A percentile compares a stretch with the other conserved stretches of the same genome.
Conservation (phyloP, 2,113 vertebrate species). For the Bolborhynchus lineola region DNA sequence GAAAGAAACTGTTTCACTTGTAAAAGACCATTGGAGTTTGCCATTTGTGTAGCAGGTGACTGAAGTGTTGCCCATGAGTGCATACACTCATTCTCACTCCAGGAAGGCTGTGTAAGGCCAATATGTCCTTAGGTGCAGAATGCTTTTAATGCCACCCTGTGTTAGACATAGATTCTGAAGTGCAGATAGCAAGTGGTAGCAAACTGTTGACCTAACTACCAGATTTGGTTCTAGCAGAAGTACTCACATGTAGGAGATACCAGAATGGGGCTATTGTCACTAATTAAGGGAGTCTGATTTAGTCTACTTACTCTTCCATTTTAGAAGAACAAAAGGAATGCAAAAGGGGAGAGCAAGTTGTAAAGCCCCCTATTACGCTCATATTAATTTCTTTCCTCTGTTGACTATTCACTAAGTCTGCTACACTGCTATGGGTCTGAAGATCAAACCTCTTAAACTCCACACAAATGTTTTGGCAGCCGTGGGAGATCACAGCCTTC, state of each 20-base stretch:
- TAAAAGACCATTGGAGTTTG: accelerated
- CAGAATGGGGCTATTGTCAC: not conserved
- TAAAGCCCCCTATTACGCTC: not conserved
- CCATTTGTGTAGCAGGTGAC: not conserved
- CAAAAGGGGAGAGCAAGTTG: not conserved
- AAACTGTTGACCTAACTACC: not conserved
- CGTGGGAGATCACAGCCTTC: not conserved
- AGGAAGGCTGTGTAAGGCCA: not conserved
- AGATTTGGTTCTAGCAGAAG: not conserved
- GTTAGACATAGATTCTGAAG: not conserved
- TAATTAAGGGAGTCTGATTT: not conserved
- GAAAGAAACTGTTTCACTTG: not conserved
- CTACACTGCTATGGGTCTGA: not conserved
- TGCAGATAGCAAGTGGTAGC: not conserved
- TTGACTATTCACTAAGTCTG: not conserved
- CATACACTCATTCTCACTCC: accelerated
- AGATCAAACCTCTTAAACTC: constrained; percentile 42
- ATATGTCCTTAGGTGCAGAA: not conserved
- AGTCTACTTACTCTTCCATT: not conserved
- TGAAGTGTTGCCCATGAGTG: not conserved
- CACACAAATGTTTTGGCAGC: constrained; percentile 29
- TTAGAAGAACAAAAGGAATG: not conserved
- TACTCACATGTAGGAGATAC: not conserved
- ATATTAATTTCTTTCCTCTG: not conserved
- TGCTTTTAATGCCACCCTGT: not conserved